Conservation (phyloP, 2,888 invertebrate species). For the Neocrepidodera transversa region DNA sequence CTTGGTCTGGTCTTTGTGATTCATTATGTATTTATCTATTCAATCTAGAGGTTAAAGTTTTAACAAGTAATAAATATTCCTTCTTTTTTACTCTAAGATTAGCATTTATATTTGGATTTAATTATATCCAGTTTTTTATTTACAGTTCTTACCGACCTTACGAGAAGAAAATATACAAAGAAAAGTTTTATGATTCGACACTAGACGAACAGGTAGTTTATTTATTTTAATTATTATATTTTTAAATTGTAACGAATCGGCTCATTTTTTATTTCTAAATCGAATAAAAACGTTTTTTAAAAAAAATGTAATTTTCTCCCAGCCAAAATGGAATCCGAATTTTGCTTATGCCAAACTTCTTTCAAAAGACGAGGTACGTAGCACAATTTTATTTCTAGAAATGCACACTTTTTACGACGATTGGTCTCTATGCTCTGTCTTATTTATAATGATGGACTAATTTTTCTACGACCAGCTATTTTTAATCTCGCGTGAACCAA, state of each 20-base stretch:
- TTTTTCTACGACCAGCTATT: too few relatives aligned
- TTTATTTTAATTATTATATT: conserved; percentile 5
- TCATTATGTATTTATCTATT: conserved; percentile 7
- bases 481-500: too few relatives aligned
- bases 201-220: conserved; percentile 7
- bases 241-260: conserved; percentile 44
- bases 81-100: too few relatives aligned
- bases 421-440: too few relatives aligned
- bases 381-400: background rate
- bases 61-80: background rate
- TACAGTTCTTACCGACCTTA: background rate
- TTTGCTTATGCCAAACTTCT: conserved; percentile 66
- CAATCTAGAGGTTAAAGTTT: conserved; percentile 2
- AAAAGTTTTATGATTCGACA: background rate
- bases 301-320: conserved; percentile 33
- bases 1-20: conserved; percentile 1
- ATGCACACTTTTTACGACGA: background rate
- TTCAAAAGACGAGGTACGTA: conserved; percentile 55
- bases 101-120: too few relatives aligned
- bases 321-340: conserved; percentile 65
- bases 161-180: background rate
- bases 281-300: background rate
- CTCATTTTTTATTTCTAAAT: conserved; percentile 36
- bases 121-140: too few relatives aligned
- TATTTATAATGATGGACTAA: too few relatives aligned